Conservation (phyloP, 2,888 invertebrate genomes). For the Acanthococcus lagerstroemiae region DNA sequence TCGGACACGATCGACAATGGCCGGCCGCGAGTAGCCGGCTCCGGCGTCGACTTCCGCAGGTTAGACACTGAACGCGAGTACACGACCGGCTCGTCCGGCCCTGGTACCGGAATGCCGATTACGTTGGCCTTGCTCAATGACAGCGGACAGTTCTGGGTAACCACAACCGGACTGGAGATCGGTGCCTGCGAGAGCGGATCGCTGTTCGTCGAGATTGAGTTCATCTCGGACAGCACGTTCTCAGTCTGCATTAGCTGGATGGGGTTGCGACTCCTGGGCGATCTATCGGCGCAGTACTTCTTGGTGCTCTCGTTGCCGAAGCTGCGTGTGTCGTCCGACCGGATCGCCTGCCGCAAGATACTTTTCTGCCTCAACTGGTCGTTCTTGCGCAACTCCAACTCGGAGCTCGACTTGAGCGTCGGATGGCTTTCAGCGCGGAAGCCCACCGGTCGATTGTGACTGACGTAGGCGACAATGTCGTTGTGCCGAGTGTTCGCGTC, state of each 20-base stretch:
- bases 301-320: not conserved
- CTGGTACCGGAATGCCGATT: slow-evolving; percentile 27
- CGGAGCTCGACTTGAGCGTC: slow-evolving; percentile 9
- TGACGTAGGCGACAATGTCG: slow-evolving; percentile 6
- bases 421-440: slow-evolving; percentile 2
- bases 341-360: too few species aligned
- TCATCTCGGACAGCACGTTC: slow-evolving; percentile 1
- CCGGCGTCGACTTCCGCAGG: slow-evolving; percentile 3
- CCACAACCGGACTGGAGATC: not conserved
- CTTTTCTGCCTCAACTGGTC: not conserved
- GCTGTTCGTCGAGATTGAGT: not conserved
- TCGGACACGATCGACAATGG: slow-evolving; percentile 39
- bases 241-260: slow-evolving; percentile 48
- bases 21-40: slow-evolving; percentile 30
- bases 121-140: slow-evolving; percentile 21
- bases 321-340: too few species aligned
- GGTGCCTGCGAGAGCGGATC: not conserved
- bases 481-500: slow-evolving; percentile 39
- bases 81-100: slow-evolving; percentile 35
- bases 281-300: slow-evolving; percentile 60
- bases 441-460: not conserved
- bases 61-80: not conserved
- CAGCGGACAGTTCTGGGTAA: not conserved
- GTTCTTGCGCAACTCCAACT: not conserved
- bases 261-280: slow-evolving; percentile 60